Conservation (phyloP, 2,888 invertebrate species). For the Trileptium ribeirensis region DNA sequence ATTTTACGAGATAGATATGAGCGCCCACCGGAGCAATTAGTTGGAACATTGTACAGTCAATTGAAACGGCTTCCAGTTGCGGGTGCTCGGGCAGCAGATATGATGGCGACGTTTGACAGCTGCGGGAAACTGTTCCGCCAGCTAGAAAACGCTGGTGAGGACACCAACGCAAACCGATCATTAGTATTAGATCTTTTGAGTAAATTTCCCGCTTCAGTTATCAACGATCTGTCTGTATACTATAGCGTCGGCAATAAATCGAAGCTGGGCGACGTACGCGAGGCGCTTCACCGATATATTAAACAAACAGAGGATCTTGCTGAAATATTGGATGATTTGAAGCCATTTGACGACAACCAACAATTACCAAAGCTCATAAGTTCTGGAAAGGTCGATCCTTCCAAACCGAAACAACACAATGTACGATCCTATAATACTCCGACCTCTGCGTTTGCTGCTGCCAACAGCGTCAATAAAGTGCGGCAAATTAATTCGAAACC, state of each 20-base stretch:
- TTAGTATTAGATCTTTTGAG: not conserved
- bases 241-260: not conserved
- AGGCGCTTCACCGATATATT: not conserved
- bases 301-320: not conserved
- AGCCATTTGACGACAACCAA: not conserved
- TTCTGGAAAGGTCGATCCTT: not conserved
- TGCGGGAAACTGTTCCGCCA: not conserved
- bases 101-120: not conserved
- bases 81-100: not conserved
- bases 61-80: not conserved
- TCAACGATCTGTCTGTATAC: not conserved
- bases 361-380: not conserved
- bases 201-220: not conserved
- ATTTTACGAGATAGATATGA: not conserved
- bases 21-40: not conserved
- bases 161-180: not conserved
- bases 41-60: not conserved
- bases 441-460: not conserved
- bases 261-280: not conserved
- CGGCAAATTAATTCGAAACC: not conserved
- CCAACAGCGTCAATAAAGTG: not conserved
- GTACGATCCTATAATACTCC: not conserved
- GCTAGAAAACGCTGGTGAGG: not conserved
- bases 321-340: not conserved
- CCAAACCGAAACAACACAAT: not conserved